Conservation (phyloP, 2,888 invertebrate genomes). For the Hybos culiciformis region DNA sequence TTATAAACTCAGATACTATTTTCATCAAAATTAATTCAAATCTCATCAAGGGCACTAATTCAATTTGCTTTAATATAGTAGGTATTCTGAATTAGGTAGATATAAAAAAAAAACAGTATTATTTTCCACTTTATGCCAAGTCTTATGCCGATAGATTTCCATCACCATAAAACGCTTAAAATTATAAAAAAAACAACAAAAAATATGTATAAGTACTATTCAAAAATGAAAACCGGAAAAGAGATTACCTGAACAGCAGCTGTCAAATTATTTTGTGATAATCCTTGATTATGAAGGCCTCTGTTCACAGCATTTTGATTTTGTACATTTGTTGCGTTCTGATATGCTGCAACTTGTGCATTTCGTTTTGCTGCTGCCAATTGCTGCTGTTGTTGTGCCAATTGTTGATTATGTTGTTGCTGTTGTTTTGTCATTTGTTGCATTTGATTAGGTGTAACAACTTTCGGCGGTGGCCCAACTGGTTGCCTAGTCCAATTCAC, state of each 20-base stretch:
- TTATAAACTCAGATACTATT: too few relatives aligned
- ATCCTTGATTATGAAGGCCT: conserved; percentile 19
- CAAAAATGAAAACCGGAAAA: conserved; percentile 6
- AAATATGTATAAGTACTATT: background rate
- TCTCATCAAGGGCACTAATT: too few relatives aligned
- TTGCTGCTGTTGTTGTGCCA: conserved; percentile 24
- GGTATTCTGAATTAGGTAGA: too few relatives aligned
- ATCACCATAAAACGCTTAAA: conserved; percentile 3
- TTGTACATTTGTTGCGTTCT: conserved; percentile 12
- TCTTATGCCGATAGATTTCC: too few relatives aligned
- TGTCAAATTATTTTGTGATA: conserved; percentile 28
- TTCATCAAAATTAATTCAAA: too few relatives aligned
- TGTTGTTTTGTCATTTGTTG: conserved; percentile 23
- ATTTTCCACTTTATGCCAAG: too few relatives aligned
- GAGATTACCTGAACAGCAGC: conserved; percentile 22
- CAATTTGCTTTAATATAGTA: too few relatives aligned
- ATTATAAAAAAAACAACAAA: background rate
- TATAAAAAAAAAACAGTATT: too few relatives aligned
- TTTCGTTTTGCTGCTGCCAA: conserved; percentile 14
- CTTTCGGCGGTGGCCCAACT: conserved; percentile 49
- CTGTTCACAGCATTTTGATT: conserved; percentile 7
- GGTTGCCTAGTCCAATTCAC: conserved; percentile 72
- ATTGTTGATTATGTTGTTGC: conserved; percentile 23
- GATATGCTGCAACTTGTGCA: too few relatives aligned
- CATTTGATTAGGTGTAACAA: conserved; percentile 23